These are phyloP conservation scores for Eupelmus urozonus DNA, from an alignment of 2,888 invertebrate species.

Conservation along the genomic window DNA sequence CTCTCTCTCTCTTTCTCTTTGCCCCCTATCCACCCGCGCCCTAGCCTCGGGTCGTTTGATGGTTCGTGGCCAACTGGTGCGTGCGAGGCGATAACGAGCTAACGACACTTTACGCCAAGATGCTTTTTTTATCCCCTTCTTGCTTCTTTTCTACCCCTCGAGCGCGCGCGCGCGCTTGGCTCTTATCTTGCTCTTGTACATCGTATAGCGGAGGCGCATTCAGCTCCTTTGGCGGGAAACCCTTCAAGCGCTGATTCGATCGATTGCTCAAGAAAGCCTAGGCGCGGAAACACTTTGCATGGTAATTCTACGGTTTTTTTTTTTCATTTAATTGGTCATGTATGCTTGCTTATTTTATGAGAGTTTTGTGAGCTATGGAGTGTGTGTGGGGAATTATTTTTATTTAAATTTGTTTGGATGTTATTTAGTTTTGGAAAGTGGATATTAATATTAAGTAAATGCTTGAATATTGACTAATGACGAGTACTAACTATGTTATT, in stretches of 20 bases:
- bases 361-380: no score
- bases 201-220: neutral
- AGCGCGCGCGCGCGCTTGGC: neutral
- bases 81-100: conserved; percentile 58
- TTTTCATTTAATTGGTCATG: neutral
- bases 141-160: neutral
- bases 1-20: conserved; percentile 5
- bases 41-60: conserved; percentile 28
- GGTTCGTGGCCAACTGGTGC: conserved; percentile 57
- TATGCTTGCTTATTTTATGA: no score
- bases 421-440: no score
- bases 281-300: conserved; percentile 47
- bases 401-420: no score
- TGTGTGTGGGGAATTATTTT: no score
- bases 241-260: conserved; percentile 37
- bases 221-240: conserved; percentile 23
- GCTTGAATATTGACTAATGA: no score
- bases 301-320: conserved; percentile 26
- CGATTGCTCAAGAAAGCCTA: conserved; percentile 38
- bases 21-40: neutral
- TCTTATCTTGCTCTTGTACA: conserved; percentile 1
- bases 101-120: conserved; percentile 58
- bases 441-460: no score
- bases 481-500: no score
- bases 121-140: conserved; percentile 44